These are phyloP conservation scores for Hydriomena furcata DNA, from an alignment of 2,888 invertebrate genomes.

Conservation along the genomic window DNA sequence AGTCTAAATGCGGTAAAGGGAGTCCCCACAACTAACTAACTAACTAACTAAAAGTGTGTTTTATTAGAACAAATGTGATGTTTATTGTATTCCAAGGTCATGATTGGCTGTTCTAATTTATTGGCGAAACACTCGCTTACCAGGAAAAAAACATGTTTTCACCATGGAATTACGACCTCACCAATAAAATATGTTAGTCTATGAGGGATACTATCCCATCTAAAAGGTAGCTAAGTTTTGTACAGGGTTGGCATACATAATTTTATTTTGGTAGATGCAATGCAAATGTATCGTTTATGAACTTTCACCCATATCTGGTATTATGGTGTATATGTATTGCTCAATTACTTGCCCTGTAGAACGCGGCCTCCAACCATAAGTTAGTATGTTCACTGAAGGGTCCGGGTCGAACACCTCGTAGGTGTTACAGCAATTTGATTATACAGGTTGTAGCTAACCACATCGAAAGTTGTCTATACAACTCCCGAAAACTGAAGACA, in stretches of 20 bases:
- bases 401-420: too few species aligned
- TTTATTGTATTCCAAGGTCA: not conserved
- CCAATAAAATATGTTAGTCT: conserved; percentile 5
- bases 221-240: conserved; percentile 8
- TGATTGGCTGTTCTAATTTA: conserved; percentile 18
- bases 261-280: conserved; percentile 6
- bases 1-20: too few species aligned
- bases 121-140: not conserved
- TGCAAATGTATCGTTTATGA: not conserved
- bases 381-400: too few species aligned
- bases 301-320: conserved; percentile 9
- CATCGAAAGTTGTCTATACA: too few species aligned
- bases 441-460: too few species aligned
- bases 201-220: conserved; percentile 1
- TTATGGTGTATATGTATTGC: conserved; percentile 9
- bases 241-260: conserved; percentile 21
- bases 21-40: too few species aligned
- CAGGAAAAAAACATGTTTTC: conserved; percentile 35
- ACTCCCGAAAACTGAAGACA: too few species aligned
- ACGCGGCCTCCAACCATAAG: not conserved
- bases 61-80: not conserved
- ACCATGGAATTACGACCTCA: not conserved
- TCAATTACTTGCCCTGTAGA: conserved; percentile 6
- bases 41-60: too few species aligned
- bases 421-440: too few species aligned